phyloP scores from a whole-genome alignment of 2,888 invertebrate genomes.

The Lochmaea capreae region DNA sequence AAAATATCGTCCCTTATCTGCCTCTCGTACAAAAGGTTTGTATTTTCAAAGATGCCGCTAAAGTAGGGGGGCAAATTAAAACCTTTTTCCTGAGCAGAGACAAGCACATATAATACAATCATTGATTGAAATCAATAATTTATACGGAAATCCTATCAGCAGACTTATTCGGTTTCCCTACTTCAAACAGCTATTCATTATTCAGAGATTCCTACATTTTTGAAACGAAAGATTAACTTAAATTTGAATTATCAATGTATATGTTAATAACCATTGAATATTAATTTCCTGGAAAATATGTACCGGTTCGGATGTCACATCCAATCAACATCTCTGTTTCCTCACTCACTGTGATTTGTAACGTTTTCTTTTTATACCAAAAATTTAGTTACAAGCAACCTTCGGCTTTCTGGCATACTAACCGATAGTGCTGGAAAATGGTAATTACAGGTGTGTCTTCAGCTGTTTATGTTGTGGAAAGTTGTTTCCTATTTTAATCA shows the following conservation, averaged over 20 bases:
- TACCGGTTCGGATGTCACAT: too few relatives aligned
- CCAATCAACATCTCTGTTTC: too few relatives aligned
- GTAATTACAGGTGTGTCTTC: too few relatives aligned
- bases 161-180: constrained; percentile 21
- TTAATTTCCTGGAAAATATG: too few relatives aligned
- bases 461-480: too few relatives aligned
- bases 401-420: too few relatives aligned
- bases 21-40: neutral
- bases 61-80: neutral
- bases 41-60: neutral
- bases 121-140: constrained; percentile 28
- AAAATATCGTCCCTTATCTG: neutral
- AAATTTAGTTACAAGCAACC: too few relatives aligned
- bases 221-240: neutral
- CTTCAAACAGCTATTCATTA: constrained; percentile 20
- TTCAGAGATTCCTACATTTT: constrained; percentile 12
- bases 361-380: too few relatives aligned
- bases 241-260: constrained; percentile 10
- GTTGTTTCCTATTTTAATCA: too few relatives aligned
- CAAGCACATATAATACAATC: constrained; percentile 18
- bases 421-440: too few relatives aligned
- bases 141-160: constrained; percentile 24
- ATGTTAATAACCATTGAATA: neutral
- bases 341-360: too few relatives aligned
- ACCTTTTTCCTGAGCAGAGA: constrained; percentile 3